A percentile compares a stretch with the other conserved stretches of the same genome.
These are phyloP conservation scores for Anser brachyrhynchus DNA, from an alignment of 2,113 vertebrate species.

Conservation along the genomic window DNA sequence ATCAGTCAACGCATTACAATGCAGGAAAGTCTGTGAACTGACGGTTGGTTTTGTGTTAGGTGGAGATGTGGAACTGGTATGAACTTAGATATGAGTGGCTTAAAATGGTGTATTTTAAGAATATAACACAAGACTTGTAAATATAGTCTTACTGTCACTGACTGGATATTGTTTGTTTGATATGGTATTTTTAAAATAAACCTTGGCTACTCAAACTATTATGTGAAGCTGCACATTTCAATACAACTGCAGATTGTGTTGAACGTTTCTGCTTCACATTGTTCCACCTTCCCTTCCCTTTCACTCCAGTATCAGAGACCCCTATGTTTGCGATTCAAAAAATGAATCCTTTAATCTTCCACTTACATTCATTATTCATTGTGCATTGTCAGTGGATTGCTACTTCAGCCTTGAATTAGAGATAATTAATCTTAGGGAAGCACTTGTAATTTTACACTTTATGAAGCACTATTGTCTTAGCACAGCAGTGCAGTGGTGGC, in stretches of 20 bases:
- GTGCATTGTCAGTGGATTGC: slow-evolving; percentile 58
- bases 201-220: not conserved
- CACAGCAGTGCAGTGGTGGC: not conserved
- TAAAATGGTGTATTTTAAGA: not conserved
- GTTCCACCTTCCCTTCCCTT: not conserved
- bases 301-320: slow-evolving; percentile 18
- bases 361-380: slow-evolving; percentile 66
- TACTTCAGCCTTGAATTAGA: slow-evolving; percentile 62
- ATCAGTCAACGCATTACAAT: too few species aligned
- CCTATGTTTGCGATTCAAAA: slow-evolving; percentile 26
- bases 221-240: not conserved
- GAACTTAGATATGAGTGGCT: too few species aligned
- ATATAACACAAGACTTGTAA: not conserved
- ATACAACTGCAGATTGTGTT: not conserved
- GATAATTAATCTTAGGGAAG: slow-evolving; percentile 70
- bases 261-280: not conserved
- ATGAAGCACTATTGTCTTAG: not conserved
- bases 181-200: not conserved
- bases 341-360: slow-evolving; percentile 61
- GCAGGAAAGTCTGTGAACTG: not conserved
- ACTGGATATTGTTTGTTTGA: not conserved
- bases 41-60: not conserved
- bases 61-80: not conserved
- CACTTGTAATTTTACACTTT: slow-evolving; percentile 57
- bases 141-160: not conserved